Percentiles rank a stretch among this genome's conserved stretches.
These are phyloP conservation scores for Paradoxurus hermaphroditus DNA, from an alignment of 2,113 vertebrate genomes.

Conservation along the genomic window DNA sequence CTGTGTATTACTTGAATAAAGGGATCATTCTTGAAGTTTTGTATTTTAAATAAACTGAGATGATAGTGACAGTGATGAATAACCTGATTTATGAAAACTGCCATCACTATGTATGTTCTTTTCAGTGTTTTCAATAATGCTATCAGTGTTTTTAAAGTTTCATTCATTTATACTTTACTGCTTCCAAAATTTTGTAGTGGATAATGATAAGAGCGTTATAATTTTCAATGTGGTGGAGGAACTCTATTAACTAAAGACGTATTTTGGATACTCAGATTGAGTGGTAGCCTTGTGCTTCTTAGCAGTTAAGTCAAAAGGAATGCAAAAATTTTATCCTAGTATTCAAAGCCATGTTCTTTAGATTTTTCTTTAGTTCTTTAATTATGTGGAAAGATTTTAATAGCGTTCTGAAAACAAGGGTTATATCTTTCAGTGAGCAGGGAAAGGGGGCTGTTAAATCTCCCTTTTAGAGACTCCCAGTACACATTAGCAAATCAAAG, in stretches of 20 bases:
- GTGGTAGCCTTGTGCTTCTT: neutral
- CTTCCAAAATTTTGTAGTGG: neutral
- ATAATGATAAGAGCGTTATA: neutral
- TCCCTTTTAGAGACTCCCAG: neutral
- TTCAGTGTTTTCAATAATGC: neutral
- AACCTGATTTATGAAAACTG: slow-evolving; percentile 38
- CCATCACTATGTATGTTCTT: slow-evolving; percentile 16
- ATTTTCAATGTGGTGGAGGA: neutral
- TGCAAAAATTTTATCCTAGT: neutral
- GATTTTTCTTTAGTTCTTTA: slow-evolving; percentile 3
- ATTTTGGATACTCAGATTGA: neutral
- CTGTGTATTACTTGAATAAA: slow-evolving; percentile 22
- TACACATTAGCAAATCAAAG: neutral
- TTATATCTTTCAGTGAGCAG: neutral
- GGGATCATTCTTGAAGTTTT: slow-evolving; percentile 1
- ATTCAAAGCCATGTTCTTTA: neutral
- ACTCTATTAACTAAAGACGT: neutral
- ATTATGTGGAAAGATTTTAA: slow-evolving; percentile 15
- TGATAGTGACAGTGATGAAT: slow-evolving; percentile 42
- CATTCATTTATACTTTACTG: neutral
- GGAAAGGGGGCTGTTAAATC: neutral
- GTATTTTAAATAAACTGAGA: slow-evolving; percentile 41
- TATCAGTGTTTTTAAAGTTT: neutral
- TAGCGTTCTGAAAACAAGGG: neutral
- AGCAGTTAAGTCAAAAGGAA: neutral